A percentile compares a stretch with the other conserved stretches of the same genome.
These are phyloP conservation scores for Andrena cerasifolii DNA, from an alignment of 1,140 invertebrate species.

Conservation along the genomic window DNA sequence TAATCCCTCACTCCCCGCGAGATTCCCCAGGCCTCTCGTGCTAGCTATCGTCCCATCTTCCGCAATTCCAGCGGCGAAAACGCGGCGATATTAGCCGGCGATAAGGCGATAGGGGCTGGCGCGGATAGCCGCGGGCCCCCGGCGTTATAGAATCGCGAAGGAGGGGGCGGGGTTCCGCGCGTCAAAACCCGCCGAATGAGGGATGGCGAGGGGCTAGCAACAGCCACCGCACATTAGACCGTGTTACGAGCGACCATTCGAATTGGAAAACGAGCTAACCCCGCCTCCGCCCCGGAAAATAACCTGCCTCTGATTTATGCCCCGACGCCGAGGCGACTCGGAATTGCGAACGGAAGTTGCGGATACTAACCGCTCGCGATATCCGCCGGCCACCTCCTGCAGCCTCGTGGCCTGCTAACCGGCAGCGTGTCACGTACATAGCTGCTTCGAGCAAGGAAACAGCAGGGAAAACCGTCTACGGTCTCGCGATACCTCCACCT, in stretches of 20 bases:
- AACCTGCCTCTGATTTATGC: background rate
- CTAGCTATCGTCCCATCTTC: slow-evolving; percentile 68
- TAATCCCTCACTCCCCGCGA: slow-evolving; percentile 63
- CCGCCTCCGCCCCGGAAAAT: slow-evolving; percentile 24
- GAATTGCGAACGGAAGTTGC: background rate
- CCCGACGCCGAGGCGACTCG: background rate
- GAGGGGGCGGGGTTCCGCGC: background rate
- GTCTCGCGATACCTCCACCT: background rate
- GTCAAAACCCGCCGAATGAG: background rate
- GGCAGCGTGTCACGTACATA: too few species aligned
- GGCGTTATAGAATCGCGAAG: background rate
- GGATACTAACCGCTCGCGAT: background rate
- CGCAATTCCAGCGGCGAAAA: slow-evolving; percentile 68
- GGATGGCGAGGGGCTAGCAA: background rate
- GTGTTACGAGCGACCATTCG: slow-evolving; percentile 8
- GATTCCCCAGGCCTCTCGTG: slow-evolving; percentile 62
- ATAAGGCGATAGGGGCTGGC: slow-evolving; percentile 41
- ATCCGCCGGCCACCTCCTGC: background rate
- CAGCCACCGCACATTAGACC: background rate
- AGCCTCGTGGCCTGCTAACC: too few species aligned
- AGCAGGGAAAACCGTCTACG: too few species aligned
- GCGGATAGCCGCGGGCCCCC: background rate
- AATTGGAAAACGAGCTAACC: slow-evolving; percentile 53
- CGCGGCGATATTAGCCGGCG: slow-evolving; percentile 46
- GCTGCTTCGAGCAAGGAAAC: too few species aligned